Evolutionary conservation across 2,113 vertebrate genomes (phyloP).

Genomic region (Acinonyx jubatus): DNA sequence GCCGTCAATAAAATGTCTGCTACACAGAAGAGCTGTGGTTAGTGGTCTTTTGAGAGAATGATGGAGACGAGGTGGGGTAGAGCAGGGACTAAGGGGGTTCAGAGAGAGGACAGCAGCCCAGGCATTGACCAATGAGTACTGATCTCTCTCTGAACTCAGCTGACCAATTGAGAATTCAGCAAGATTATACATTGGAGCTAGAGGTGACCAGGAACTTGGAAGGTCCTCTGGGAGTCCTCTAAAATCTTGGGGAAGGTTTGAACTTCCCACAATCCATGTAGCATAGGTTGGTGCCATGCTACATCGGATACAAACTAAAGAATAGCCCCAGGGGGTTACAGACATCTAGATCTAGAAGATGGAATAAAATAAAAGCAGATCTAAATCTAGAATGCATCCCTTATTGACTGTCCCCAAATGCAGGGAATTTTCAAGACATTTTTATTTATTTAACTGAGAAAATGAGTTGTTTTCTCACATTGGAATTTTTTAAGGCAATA

Average conservation of each 20-base stretch:
- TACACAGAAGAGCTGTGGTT: neutral
- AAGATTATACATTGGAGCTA: neutral
- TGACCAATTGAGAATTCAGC: neutral
- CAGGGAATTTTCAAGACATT: neutral
- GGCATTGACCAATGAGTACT: neutral
- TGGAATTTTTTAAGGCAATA: neutral
- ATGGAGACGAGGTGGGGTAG: neutral
- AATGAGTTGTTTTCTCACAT: neutral
- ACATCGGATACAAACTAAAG: neutral
- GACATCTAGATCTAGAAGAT: neutral
- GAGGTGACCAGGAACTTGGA: neutral
- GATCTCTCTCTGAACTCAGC: neutral
- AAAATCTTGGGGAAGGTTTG: neutral
- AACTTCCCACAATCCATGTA: neutral
- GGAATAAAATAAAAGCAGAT: neutral
- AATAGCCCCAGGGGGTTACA: neutral
- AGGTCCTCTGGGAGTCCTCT: neutral
- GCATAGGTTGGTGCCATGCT: neutral
- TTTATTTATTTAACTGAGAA: neutral
- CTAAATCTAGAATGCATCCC: neutral
- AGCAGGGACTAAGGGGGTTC: neutral
- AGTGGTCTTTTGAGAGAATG: constrained; percentile 23
- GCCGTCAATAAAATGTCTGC: constrained; percentile 8
- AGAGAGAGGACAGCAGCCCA: neutral
- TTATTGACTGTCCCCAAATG: neutral